phyloP scores from a whole-genome alignment of 2,888 invertebrate species.

The Hyppa rectilinea region DNA sequence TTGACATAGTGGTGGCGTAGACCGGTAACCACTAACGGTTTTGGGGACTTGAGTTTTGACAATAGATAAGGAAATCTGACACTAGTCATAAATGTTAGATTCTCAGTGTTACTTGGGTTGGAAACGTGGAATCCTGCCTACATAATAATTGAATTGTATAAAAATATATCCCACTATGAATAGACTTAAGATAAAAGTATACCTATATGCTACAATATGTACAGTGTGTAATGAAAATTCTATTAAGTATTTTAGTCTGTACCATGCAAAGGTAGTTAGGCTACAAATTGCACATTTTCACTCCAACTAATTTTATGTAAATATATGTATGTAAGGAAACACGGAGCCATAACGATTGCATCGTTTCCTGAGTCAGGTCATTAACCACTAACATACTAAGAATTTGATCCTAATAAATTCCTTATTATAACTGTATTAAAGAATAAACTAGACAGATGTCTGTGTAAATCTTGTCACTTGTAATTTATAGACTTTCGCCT shows the following conservation, averaged over 20 bases:
- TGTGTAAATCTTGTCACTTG: conserved; percentile 18
- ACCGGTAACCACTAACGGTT: conserved; percentile 34
- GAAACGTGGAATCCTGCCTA: neutral
- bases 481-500: conserved; percentile 38
- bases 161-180: neutral
- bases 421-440: conserved; percentile 37
- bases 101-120: neutral
- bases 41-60: conserved; percentile 4
- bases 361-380: conserved; percentile 56
- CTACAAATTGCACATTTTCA: conserved; percentile 52
- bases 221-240: conserved; percentile 4
- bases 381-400: conserved; percentile 56
- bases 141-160: neutral
- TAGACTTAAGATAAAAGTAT: neutral
- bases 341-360: conserved; percentile 46
- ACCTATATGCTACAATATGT: too few relatives aligned
- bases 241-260: conserved; percentile 31
- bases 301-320: conserved; percentile 46
- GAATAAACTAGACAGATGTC: conserved; percentile 28
- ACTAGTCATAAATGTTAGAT: neutral
- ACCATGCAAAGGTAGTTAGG: conserved; percentile 21
- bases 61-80: neutral
- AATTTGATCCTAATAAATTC: conserved; percentile 52
- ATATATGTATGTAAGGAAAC: conserved; percentile 58
- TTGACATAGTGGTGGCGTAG: conserved; percentile 29